Conservation (phyloP, 2,888 invertebrate species). For the Drosophila neonasuta region DNA sequence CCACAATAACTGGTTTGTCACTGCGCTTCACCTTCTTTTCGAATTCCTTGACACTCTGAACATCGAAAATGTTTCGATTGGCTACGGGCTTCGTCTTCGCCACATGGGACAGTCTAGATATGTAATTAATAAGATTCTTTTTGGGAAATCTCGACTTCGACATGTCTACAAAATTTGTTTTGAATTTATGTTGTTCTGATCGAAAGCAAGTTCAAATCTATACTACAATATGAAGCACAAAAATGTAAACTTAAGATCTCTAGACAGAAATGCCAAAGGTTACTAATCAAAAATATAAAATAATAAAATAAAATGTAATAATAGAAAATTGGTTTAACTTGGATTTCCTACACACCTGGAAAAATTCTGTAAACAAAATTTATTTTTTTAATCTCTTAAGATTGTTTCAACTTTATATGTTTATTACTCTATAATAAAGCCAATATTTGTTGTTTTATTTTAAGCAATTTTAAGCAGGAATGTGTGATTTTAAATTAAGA, state of each 20-base stretch:
- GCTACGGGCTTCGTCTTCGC: neutral
- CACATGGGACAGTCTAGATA: conserved; percentile 10
- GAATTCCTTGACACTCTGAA: conserved; percentile 95
- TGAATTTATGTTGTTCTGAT: neutral
- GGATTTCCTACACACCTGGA: too few relatives aligned
- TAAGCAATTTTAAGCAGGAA: too few relatives aligned
- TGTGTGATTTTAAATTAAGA: too few relatives aligned
- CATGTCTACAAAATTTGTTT: conserved; percentile 28
- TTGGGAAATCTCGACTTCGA: conserved; percentile 4
- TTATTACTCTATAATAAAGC: too few relatives aligned
- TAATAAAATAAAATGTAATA: too few relatives aligned
- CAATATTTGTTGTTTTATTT: too few relatives aligned
- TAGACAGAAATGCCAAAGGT: neutral
- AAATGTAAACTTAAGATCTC: neutral
- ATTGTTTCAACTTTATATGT: too few relatives aligned
- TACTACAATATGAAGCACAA: neutral
- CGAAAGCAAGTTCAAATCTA: neutral
- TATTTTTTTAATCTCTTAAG: too few relatives aligned
- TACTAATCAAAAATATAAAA: neutral
- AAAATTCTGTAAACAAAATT: too few relatives aligned
- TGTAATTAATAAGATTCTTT: conserved; percentile 5
- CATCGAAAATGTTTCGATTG: conserved; percentile 86
- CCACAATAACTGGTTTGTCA: conserved; percentile 93
- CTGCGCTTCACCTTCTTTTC: conserved; percentile 92
- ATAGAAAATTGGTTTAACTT: neutral